A percentile compares a stretch with the other conserved stretches of the same genome.
phyloP scores from a whole-genome alignment of 2,797 vertebrate species.

The Helarctos malayanus region DNA sequence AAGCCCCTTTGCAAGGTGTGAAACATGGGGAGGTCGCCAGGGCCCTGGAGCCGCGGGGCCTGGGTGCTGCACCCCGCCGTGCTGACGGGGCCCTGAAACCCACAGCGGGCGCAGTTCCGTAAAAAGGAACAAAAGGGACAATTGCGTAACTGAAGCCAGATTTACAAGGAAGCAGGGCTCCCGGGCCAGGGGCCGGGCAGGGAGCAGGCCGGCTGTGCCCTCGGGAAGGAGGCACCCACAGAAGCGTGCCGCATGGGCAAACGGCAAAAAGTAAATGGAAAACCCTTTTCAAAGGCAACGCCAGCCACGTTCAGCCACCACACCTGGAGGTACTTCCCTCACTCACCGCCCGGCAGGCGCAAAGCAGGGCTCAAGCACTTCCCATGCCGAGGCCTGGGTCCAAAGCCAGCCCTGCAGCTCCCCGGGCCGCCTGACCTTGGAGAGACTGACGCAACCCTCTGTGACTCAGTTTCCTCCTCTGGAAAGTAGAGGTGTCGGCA shows the following conservation, averaged over 20 bases:
- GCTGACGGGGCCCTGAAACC: background rate
- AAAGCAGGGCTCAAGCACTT: background rate
- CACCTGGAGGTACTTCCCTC: background rate
- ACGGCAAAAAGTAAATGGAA: fast-evolving
- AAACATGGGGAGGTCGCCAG: fast-evolving
- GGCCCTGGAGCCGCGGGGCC: background rate
- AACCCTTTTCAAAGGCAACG: background rate
- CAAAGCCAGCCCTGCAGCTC: background rate
- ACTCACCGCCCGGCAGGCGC: fast-evolving
- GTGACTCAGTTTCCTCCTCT: background rate
- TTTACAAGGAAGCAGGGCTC: constrained; percentile 67
- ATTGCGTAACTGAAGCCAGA: background rate
- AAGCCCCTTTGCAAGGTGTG: background rate
- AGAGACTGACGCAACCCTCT: background rate
- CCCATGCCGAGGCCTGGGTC: background rate
- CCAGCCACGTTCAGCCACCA: background rate
- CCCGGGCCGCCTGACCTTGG: background rate
- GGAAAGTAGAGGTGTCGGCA: background rate
- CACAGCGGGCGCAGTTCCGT: fast-evolving
- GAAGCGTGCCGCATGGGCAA: background rate
- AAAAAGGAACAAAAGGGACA: background rate
- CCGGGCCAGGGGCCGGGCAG: constrained; percentile 73
- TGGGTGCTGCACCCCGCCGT: background rate
- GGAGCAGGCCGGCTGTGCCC: constrained; percentile 62
- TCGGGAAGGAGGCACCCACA: background rate